These are phyloP conservation scores for Lasioglossum marginatum DNA, from an alignment of 2,888 invertebrate genomes.

Conservation along the genomic window DNA sequence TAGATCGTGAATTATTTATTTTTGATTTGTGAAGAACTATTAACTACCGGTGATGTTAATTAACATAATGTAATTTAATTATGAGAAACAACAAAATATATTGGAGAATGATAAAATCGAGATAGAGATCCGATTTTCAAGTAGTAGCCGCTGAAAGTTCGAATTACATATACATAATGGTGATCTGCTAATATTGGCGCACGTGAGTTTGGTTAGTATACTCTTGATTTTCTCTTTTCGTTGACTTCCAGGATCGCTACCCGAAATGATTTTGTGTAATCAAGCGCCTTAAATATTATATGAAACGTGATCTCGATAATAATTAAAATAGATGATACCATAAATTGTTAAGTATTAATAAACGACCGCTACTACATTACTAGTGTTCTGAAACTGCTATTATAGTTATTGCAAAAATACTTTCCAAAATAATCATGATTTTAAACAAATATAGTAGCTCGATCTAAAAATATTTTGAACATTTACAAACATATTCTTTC, in stretches of 20 bases:
- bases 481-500: background rate
- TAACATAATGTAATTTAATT: background rate
- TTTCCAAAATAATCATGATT: background rate
- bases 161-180: background rate
- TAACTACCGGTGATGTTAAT: too few species aligned
- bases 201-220: background rate
- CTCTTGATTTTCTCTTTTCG: background rate
- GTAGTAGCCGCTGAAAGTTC: background rate
- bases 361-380: background rate
- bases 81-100: background rate
- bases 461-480: background rate
- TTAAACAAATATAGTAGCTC: background rate
- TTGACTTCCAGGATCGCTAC: background rate
- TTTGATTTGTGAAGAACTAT: too few species aligned
- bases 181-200: conserved; percentile 1
- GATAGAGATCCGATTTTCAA: background rate
- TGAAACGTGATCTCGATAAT: too few species aligned
- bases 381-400: background rate
- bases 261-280: background rate
- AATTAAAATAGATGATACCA: background rate
- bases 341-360: too few species aligned
- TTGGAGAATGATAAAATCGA: background rate
- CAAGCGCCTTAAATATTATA: background rate
- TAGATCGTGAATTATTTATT: too few species aligned
- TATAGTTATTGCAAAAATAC: background rate